Conservation (phyloP, 2,797 vertebrate species). For the Fundulus diaphanus region DNA sequence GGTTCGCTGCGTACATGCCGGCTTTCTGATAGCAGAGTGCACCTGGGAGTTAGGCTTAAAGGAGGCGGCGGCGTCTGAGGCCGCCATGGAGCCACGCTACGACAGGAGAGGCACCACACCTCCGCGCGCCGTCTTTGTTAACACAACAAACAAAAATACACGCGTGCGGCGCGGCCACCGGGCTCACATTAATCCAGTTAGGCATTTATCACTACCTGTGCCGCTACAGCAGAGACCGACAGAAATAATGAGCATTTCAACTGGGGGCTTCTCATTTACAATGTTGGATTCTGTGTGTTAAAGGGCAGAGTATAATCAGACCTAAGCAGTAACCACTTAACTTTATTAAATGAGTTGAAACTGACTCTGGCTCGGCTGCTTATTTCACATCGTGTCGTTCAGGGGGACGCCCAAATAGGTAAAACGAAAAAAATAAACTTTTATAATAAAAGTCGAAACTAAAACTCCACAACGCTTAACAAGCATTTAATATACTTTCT, state of each 20-base stretch:
- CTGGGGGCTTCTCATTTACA: slow-evolving; percentile 44
- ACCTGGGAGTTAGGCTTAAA: slow-evolving; percentile 28
- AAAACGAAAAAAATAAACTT: too few relatives aligned
- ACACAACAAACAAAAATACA: slow-evolving; percentile 53
- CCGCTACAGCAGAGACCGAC: slow-evolving; percentile 13
- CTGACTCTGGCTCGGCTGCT: neutral
- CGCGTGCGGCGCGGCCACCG: slow-evolving; percentile 43
- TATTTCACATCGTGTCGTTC: slow-evolving; percentile 2
- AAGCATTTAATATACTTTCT: neutral
- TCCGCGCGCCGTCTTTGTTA: slow-evolving; percentile 63
- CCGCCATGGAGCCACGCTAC: slow-evolving; percentile 42
- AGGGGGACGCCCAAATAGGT: slow-evolving; percentile 12
- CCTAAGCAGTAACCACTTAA: slow-evolving; percentile 31
- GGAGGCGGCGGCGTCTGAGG: slow-evolving; percentile 64
- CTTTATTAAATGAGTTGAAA: slow-evolving; percentile 7
- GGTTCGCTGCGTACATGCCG: neutral
- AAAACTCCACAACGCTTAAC: too few relatives aligned
- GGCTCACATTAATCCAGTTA: slow-evolving; percentile 25
- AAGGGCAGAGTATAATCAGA: slow-evolving; percentile 48
- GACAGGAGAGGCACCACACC: slow-evolving; percentile 41
- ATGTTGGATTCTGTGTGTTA: slow-evolving; percentile 48
- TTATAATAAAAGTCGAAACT: neutral
- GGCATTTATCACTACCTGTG: slow-evolving; percentile 48
- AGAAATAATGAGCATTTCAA: neutral
- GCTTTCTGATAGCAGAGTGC: slow-evolving; percentile 14